Evolutionary conservation across 2,113 vertebrate genomes (phyloP).

Genomic region (Leptobrachium ailaonicum): DNA sequence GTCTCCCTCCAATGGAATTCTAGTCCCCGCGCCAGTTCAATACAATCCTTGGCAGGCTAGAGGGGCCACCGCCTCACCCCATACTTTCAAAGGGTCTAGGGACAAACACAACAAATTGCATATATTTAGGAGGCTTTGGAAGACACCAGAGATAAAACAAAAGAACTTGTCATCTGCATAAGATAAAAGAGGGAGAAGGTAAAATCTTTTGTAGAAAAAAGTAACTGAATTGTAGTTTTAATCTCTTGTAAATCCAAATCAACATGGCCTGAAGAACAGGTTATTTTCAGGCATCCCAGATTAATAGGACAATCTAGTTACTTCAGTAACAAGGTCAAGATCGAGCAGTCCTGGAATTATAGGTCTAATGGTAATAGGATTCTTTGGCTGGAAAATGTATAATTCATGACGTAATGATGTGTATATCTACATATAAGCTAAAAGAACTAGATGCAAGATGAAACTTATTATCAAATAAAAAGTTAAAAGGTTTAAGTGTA

Average conservation of each 20-base stretch:
- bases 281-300: neutral
- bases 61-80: constrained; percentile 14
- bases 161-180: constrained; percentile 5
- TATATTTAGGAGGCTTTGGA: constrained; percentile 47
- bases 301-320: neutral
- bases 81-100: constrained; percentile 2
- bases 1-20: neutral
- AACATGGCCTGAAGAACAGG: too few relatives aligned
- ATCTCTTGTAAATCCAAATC: neutral
- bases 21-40: neutral
- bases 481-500: neutral
- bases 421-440: neutral
- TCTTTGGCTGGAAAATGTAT: neutral
- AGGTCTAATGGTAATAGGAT: constrained; percentile 1
- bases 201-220: neutral
- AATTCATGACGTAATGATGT: neutral
- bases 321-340: neutral
- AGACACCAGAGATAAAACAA: constrained; percentile 28
- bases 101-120: constrained; percentile 43
- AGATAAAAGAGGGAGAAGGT: neutral
- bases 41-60: constrained; percentile 22
- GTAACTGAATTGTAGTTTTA: neutral
- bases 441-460: neutral
- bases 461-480: neutral
- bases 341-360: neutral